Evolutionary conservation across 2,797 vertebrate genomes (phyloP), one percentile per base, ranked within the genome.

Genomic region (Mionectes olivaceus): DNA sequence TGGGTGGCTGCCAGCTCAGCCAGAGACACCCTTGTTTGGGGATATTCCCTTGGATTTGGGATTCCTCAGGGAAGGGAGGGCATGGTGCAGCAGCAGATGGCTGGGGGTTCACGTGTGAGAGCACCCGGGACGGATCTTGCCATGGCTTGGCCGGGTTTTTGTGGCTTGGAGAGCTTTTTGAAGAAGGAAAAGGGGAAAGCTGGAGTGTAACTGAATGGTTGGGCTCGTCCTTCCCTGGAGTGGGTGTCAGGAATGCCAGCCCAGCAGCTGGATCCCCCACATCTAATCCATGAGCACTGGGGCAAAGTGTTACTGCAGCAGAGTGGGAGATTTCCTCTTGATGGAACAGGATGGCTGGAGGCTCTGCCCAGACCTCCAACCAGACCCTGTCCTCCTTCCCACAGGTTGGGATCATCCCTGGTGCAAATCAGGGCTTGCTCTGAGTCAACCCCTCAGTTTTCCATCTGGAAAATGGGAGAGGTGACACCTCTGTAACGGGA

Each of bases 11-110:
- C 5, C 8, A 10, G 76, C 30, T 67, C 57, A 10, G 27, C 21
- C 1, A 0, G 60, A 61, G 60, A 37, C 0, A 3, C 71, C 55
- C 71, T 86, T 25, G 44, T 25, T 90, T 90, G 23, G 91, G 91
- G 93, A 86, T 86, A 83, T 83, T 95, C 93, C 94, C 61, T 88
- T 37, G 83, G 74, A 91, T 90, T 18, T 91, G 71, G 95, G 83
- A 90, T 59, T 76, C 71, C 74, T 89, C 11, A 11, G 0, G 0
- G 76, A 32, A 88, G 73, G 39, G n/a, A 88, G 61, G 60, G 56
- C 30, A 47, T 70, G 93, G 80, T 19, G 32, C 57, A 39, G 64
- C 11, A 23, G 69, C 94, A 93, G 86, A 95, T 92, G 95, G 94
- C 53, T 0, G 1, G 1, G 22, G 41, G 32, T 59, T 81, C 80